These are phyloP conservation scores for Ophiothrix spiculata DNA, from an alignment of 35 echinoderm and acorn worm genomes.

Conservation along the genomic window DNA sequence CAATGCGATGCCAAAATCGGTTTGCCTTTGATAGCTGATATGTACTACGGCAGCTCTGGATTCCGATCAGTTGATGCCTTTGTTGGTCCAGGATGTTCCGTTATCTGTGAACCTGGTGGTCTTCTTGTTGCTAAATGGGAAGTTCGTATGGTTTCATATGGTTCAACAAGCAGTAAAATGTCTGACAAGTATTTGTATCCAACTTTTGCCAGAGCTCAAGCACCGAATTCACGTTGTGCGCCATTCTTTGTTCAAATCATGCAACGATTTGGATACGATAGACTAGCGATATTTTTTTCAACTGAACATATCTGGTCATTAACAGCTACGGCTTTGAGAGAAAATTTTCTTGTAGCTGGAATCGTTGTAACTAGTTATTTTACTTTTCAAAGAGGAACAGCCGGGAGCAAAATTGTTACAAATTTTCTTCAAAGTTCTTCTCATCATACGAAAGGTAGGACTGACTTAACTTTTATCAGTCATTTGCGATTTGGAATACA, in stretches of 20 bases:
- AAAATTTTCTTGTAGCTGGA: not conserved
- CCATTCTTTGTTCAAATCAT: slow-evolving; percentile 32
- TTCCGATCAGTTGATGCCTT: slow-evolving; percentile 39
- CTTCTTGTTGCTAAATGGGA: slow-evolving; percentile 63
- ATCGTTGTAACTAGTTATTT: not conserved
- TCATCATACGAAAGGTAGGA: not conserved
- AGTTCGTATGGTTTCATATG: slow-evolving; percentile 69
- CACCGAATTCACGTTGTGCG: slow-evolving; percentile 3
- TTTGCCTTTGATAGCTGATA: slow-evolving; percentile 24
- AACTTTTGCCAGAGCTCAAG: slow-evolving; percentile 33
- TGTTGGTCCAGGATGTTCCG: slow-evolving; percentile 64
- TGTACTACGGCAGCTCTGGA: slow-evolving; percentile 44
- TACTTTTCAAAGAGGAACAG: not conserved
- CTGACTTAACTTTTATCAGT: too few species aligned
- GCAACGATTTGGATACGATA: slow-evolving; percentile 13
- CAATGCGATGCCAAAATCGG: slow-evolving; percentile 46
- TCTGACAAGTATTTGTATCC: slow-evolving; percentile 63
- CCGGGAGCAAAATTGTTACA: not conserved
- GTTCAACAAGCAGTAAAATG: slow-evolving; percentile 42
- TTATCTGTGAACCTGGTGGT: slow-evolving; percentile 72
- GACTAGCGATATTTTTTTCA: slow-evolving; percentile 37
- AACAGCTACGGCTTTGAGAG: slow-evolving; percentile 6
- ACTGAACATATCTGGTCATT: slow-evolving; percentile 36
- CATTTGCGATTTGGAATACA: too few species aligned
- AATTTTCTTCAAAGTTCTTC: not conserved